Conservation (phyloP, 2,797 vertebrate genomes). For the Coregonus sp. region DNA sequence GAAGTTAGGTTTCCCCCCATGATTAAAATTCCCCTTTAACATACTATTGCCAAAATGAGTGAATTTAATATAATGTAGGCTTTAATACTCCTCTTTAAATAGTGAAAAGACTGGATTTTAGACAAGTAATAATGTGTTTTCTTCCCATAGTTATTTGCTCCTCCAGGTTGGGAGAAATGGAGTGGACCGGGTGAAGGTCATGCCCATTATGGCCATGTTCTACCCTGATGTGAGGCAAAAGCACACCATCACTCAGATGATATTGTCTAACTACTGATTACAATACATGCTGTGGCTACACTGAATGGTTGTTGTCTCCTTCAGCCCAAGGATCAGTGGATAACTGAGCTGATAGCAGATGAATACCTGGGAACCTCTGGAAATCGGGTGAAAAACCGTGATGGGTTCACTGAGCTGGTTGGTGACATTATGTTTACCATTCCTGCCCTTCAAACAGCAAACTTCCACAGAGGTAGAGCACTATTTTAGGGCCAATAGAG, state of each 20-base stretch:
- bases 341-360: slow-evolving; percentile 46
- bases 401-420: slow-evolving; percentile 67
- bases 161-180: slow-evolving; percentile 72
- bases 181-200: slow-evolving; percentile 50
- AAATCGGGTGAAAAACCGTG: slow-evolving; percentile 69
- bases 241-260: slow-evolving; percentile 16
- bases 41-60: too few relatives aligned
- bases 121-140: too few relatives aligned
- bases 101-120: too few relatives aligned
- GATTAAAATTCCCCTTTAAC: too few relatives aligned
- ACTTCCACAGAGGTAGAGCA: slow-evolving; percentile 79
- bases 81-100: too few relatives aligned
- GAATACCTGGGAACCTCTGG: slow-evolving; percentile 72
- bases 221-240: slow-evolving; percentile 58
- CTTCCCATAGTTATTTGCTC: slow-evolving; percentile 34
- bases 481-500: too few relatives aligned
- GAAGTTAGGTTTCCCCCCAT: too few relatives aligned
- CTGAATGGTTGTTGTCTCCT: slow-evolving; percentile 24
- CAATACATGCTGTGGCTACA: slow-evolving; percentile 8
- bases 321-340: slow-evolving; percentile 47
- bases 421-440: slow-evolving; percentile 74
- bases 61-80: too few relatives aligned
- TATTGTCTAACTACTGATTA: neutral
- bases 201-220: slow-evolving; percentile 1
- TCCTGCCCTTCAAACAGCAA: slow-evolving; percentile 69